Base-by-base conservation (phyloP, 2,888 invertebrate species). In the Ornithoptera alexandrae region DNA sequence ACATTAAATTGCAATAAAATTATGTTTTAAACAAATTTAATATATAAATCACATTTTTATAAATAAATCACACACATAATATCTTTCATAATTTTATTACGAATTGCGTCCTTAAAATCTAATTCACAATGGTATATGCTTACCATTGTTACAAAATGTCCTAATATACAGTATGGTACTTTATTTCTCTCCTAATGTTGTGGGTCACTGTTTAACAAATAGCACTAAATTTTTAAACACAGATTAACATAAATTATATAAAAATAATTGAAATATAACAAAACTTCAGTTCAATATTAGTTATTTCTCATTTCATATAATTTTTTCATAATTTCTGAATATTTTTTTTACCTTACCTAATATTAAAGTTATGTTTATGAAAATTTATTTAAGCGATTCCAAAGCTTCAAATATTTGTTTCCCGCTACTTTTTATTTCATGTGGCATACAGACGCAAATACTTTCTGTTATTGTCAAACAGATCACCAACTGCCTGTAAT, bases 401-500 rank as follows among this genome's bases (percentile, higher is more conserved):
- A 67, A 56, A 67, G 70, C 70, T 87, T 85, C 83, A 82, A 79
- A 77, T 78, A 81, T 81, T 77, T 83, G 83, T 81, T 46, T 86
- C 87, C 89, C 83, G 85, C 81, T 84, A 88, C 66, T 78, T 81
- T 78, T 81, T 81, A 82, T 80, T 82, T 81, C 78, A 79, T 82
- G 85, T 84, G 83, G 81, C 80, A 82, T 82, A 81, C 80, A 83
- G 84, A 83, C 79, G 83, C 79, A 81, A 83, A 85, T 83, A 83
- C 81, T 86, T 83, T 87, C 86, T 85, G 84, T 87, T 83, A 82
- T 83, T 85, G 77, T 88, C 81, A 86, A 87, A 87, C 84, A 88
- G 87, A 87, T 92, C 92, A 92, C 92, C 91, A 92, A 88, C 91
- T 89, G 91, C 92, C 92, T 92, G 92, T 85, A 92, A 92, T 90